Percentiles rank a stretch among this genome's conserved stretches.
These are phyloP conservation scores for Notechis scutatus DNA, from an alignment of 2,113 vertebrate genomes.

Conservation along the genomic window DNA sequence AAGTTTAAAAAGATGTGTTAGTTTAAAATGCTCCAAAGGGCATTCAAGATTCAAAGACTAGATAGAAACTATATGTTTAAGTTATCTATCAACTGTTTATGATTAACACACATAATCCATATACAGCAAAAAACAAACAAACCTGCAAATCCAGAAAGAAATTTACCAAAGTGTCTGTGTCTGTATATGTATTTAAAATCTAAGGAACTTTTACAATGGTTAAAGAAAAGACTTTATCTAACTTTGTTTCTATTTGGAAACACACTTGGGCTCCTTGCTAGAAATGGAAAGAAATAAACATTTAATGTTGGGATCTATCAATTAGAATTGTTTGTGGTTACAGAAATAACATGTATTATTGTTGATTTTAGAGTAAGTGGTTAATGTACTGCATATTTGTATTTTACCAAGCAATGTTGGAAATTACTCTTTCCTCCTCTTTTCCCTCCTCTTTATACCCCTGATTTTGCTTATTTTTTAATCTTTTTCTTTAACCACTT, in stretches of 20 bases:
- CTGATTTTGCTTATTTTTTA: not conserved
- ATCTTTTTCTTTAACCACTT: not conserved
- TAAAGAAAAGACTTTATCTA: not conserved
- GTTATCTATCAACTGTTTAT: not conserved
- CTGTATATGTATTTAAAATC: not conserved
- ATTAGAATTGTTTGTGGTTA: not conserved
- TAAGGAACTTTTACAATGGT: not conserved
- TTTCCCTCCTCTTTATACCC: not conserved
- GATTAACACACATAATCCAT: not conserved
- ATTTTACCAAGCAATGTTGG: not conserved
- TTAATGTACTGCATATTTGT: not conserved
- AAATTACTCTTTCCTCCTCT: not conserved
- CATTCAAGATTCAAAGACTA: not conserved
- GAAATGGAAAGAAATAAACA: not conserved
- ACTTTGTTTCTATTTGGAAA: not conserved
- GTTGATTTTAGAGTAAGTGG: not conserved
- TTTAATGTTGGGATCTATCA: not conserved
- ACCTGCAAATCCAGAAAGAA: not conserved
- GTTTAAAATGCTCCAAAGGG: not conserved
- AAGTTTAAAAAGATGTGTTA: not conserved
- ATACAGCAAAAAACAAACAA: not conserved
- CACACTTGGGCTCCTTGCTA: not conserved
- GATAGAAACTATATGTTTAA: not conserved
- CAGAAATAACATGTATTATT: not conserved
- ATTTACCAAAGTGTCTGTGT: not conserved